phyloP scores from a whole-genome alignment of 2,888 invertebrate genomes.

The Ormyrus rosae region DNA sequence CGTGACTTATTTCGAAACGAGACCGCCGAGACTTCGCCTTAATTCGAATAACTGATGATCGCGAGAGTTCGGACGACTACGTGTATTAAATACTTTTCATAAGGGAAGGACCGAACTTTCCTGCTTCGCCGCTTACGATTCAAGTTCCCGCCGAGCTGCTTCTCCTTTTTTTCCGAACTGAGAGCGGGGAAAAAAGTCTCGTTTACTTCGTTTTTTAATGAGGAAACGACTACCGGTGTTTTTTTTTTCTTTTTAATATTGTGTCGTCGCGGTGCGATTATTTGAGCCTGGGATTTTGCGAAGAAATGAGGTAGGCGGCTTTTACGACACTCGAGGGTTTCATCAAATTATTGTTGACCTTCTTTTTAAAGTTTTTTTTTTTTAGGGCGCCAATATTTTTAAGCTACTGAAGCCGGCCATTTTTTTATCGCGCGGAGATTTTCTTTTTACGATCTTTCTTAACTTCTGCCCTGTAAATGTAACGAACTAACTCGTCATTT shows the following conservation, averaged over 20 bases:
- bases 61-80: neutral
- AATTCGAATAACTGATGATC: slow-evolving; percentile 55
- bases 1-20: slow-evolving; percentile 61
- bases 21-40: slow-evolving; percentile 48
- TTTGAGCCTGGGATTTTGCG: no score
- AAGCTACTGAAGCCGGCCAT: slow-evolving; percentile 20
- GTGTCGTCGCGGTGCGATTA: neutral
- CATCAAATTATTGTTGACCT: slow-evolving; percentile 47
- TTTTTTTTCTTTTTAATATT: neutral
- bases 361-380: slow-evolving; percentile 25
- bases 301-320: neutral
- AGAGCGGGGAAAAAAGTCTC: no score
- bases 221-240: neutral
- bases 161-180: neutral
- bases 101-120: slow-evolving; percentile 8
- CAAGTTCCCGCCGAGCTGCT: neutral
- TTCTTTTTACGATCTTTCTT: slow-evolving; percentile 43
- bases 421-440: slow-evolving; percentile 44
- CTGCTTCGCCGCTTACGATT: no score
- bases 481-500: slow-evolving; percentile 34
- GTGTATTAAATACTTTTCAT: slow-evolving; percentile 47
- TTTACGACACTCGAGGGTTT: slow-evolving; percentile 41
- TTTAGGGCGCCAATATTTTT: slow-evolving; percentile 34
- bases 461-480: slow-evolving; percentile 29
- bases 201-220: no score